phyloP scores from a whole-genome alignment of 2,113 vertebrate species.

The Eulemur macaco region DNA sequence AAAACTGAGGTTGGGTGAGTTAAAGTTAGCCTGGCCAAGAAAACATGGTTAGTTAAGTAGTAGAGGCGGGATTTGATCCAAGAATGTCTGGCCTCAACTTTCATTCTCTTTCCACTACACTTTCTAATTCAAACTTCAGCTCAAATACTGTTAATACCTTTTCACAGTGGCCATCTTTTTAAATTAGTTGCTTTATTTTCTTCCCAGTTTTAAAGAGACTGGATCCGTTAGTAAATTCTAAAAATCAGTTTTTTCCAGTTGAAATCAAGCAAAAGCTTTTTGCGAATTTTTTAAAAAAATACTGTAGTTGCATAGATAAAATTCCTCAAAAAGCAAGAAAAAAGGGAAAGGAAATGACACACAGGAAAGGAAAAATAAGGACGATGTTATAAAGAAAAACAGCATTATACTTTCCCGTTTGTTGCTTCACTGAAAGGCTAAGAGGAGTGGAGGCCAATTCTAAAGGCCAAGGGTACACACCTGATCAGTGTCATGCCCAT shows the following conservation, averaged over 20 bases:
- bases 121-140: not conserved
- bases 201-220: not conserved
- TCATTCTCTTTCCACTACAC: not conserved
- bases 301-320: not conserved
- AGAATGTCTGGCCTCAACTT: not conserved
- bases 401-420: not conserved
- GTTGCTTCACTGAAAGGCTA: not conserved
- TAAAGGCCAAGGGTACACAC: not conserved
- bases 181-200: conserved; percentile 5
- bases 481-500: not conserved
- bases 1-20: not conserved
- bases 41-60: not conserved
- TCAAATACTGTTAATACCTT: not conserved
- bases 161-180: not conserved
- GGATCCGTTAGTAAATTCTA: not conserved
- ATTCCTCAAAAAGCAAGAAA: not conserved
- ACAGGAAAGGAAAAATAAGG: not conserved
- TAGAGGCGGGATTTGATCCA: not conserved
- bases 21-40: not conserved
- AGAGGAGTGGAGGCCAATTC: not conserved
- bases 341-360: not conserved
- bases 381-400: not conserved
- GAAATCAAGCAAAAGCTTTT: not conserved
- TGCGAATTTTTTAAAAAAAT: not conserved
- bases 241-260: not conserved